Conservation (phyloP, 1,140 invertebrate genomes). For the Neodiprion lecontei region DNA sequence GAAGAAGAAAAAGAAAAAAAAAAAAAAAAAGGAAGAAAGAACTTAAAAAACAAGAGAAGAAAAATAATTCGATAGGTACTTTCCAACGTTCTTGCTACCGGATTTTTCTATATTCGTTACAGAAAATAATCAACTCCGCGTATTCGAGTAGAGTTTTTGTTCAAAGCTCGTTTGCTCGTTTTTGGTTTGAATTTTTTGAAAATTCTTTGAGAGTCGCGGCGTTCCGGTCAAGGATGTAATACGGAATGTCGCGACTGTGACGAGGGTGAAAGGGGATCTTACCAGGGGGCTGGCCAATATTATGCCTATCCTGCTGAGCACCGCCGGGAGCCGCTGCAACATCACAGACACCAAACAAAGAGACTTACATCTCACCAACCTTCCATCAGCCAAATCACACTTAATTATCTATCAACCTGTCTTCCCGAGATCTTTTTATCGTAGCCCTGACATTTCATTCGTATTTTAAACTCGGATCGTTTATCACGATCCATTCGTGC, state of each 20-base stretch:
- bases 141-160: no score
- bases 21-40: conserved; percentile 22
- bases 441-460: no score
- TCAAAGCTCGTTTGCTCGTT: no score
- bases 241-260: conserved; percentile 40
- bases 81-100: no score
- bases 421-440: background rate
- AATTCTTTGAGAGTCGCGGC: no score
- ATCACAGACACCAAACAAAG: conserved; percentile 65
- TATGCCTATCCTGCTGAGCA: conserved; percentile 91
- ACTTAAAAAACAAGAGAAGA: conserved; percentile 22
- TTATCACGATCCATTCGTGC: no score
- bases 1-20: conserved; percentile 22
- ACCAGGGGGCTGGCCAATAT: conserved; percentile 92
- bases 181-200: no score
- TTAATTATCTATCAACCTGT: conserved; percentile 46
- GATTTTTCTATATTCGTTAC: no score
- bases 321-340: conserved; percentile 89
- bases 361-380: conserved; percentile 59
- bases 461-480: no score
- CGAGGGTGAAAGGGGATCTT: conserved; percentile 69
- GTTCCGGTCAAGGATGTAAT: background rate
- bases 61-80: background rate
- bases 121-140: no score
- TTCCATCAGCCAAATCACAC: conserved; percentile 55